Conservation (phyloP, 2,113 vertebrate genomes). For the Xiphophorus couchianus region DNA sequence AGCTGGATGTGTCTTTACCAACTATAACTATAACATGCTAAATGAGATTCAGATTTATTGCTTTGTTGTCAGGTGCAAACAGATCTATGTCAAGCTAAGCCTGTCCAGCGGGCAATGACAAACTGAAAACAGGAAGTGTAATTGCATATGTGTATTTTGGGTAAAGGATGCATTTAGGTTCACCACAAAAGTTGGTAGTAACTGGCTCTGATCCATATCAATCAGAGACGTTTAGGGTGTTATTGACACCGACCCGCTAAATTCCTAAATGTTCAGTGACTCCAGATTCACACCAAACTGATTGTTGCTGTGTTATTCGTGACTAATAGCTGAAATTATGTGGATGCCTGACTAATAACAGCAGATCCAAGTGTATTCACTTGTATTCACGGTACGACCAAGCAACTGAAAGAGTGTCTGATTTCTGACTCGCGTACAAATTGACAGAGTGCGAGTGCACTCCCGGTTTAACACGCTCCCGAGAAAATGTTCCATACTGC, state of each 20-base stretch:
- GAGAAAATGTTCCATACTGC: constrained; percentile 32
- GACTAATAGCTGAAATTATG: background rate
- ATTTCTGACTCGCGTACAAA: constrained; percentile 42
- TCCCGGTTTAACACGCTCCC: constrained; percentile 11
- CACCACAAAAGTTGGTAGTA: background rate
- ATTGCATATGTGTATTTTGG: too few species aligned
- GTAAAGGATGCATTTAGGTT: background rate
- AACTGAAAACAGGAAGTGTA: too few species aligned
- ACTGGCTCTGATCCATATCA: background rate
- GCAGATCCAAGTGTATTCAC: background rate
- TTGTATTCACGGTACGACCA: constrained; percentile 2
- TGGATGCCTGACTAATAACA: background rate
- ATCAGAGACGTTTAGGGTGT: background rate
- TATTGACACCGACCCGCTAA: background rate
- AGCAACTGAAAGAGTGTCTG: background rate
- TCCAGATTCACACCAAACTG: background rate
- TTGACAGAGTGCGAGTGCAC: constrained; percentile 18
- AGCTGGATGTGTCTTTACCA: too few species aligned
- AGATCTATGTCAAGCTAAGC: too few species aligned
- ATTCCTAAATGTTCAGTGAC: constrained; percentile 4
- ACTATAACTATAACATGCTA: too few species aligned
- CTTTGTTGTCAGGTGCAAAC: too few species aligned
- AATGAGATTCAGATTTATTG: too few species aligned
- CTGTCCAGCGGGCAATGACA: too few species aligned
- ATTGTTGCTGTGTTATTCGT: background rate